Conservation (phyloP, 2,113 vertebrate species). For the Ceyx cyanopectus region DNA sequence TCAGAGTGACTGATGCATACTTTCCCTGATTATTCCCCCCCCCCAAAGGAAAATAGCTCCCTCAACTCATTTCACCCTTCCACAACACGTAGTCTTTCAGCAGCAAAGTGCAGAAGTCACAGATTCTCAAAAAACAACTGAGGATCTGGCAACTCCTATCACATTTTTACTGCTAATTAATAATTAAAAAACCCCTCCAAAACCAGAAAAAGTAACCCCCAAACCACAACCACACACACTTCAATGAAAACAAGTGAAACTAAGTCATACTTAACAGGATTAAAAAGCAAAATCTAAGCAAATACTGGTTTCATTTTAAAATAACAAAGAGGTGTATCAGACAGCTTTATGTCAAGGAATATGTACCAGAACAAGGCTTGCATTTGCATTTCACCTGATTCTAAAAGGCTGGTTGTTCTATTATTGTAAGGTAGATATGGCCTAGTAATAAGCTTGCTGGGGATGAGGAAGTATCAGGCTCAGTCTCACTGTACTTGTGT, state of each 20-base stretch:
- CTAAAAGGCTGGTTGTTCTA: background rate
- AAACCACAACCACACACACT: background rate
- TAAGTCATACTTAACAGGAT: background rate
- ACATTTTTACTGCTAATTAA: background rate
- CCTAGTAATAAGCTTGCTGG: background rate
- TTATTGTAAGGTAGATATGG: background rate
- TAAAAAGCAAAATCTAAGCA: background rate
- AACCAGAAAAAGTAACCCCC: background rate
- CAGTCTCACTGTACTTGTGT: background rate
- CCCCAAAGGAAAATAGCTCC: background rate
- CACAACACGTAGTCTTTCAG: background rate
- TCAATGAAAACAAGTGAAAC: background rate
- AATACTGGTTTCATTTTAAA: background rate
- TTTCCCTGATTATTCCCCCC: background rate
- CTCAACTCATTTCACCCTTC: background rate
- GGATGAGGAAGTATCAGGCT: background rate
- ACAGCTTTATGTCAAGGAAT: background rate
- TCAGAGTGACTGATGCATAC: background rate
- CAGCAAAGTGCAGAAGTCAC: background rate
- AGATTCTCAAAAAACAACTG: background rate
- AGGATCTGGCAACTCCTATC: background rate
- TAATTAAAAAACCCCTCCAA: no score
- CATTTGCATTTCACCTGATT: background rate
- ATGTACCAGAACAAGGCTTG: background rate
- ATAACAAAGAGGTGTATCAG: background rate